A percentile compares a stretch with the other conserved stretches of the same genome.
Evolutionary conservation across 2,888 invertebrate species (phyloP).

Genomic region (Amorpha juglandis): DNA sequence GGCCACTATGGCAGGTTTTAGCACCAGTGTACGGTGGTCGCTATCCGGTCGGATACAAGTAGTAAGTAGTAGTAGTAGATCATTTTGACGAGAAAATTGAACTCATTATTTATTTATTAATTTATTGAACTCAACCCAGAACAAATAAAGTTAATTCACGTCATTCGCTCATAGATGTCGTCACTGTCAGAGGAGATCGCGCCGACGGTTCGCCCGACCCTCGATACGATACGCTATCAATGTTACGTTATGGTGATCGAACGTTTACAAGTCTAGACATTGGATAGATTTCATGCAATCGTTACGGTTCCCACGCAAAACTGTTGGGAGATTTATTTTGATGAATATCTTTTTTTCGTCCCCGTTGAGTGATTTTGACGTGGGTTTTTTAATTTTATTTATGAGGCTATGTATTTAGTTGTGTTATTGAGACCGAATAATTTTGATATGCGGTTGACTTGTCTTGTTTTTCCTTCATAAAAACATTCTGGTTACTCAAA

Average conservation of each 20-base stretch:
- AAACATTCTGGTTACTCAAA: no score
- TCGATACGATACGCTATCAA: slow-evolving; percentile 24
- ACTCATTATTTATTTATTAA: no score
- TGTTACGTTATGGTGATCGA: slow-evolving; percentile 24
- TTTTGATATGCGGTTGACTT: no score
- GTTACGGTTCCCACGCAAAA: slow-evolving; percentile 6
- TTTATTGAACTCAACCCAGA: no score
- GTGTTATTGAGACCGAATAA: no score
- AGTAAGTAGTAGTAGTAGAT: no score
- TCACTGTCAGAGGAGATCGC: background rate
- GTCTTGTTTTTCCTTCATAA: no score
- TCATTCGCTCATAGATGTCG: slow-evolving; percentile 9
- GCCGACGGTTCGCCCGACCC: slow-evolving; percentile 15
- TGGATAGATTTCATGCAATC: slow-evolving; percentile 20
- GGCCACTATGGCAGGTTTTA: no score
- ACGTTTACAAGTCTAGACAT: slow-evolving; percentile 29
- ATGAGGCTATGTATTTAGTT: background rate
- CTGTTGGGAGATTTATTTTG: background rate
- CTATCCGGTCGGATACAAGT: no score
- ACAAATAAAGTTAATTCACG: background rate
- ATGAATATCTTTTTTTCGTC: slow-evolving; percentile 3
- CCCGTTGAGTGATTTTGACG: background rate
- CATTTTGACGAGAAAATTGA: no score
- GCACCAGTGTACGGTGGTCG: no score
- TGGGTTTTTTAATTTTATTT: background rate